These are phyloP conservation scores for Onychorhynchus coronatus DNA, from an alignment of 2,113 vertebrate genomes.

Conservation along the genomic window DNA sequence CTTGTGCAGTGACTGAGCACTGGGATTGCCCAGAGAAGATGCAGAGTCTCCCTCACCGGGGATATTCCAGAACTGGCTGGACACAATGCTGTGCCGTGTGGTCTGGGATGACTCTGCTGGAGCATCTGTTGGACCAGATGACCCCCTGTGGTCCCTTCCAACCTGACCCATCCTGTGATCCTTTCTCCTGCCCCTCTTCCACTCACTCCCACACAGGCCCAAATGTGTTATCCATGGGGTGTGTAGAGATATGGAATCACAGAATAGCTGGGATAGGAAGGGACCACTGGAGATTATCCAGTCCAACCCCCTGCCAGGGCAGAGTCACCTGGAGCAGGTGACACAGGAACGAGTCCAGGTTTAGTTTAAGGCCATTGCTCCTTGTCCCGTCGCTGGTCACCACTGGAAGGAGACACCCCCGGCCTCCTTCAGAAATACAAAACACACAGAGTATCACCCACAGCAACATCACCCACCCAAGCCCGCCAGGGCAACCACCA, in stretches of 20 bases:
- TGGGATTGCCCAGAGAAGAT: neutral
- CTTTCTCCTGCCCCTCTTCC: neutral
- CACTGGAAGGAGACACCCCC: no score
- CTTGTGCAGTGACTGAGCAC: neutral
- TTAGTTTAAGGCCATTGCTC: neutral
- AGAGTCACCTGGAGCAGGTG: neutral
- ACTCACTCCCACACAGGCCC: neutral
- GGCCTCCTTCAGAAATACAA: neutral
- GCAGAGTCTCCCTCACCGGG: no score
- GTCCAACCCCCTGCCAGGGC: neutral
- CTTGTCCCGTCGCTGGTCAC: neutral
- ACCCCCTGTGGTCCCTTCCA: neutral
- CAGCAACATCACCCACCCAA: neutral
- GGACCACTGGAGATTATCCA: neutral
- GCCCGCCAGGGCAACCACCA: neutral
- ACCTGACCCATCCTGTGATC: neutral
- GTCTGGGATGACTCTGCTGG: no score
- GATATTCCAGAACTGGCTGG: neutral
- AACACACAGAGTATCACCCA: accelerated
- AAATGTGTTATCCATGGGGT: accelerated
- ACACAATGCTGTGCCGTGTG: neutral
- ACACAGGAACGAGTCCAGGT: neutral
- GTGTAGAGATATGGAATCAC: accelerated
- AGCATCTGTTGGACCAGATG: no score
- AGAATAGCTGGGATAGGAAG: neutral